Evolutionary conservation across 2,113 vertebrate genomes (phyloP).

Genomic region (Setophaga petechia): DNA sequence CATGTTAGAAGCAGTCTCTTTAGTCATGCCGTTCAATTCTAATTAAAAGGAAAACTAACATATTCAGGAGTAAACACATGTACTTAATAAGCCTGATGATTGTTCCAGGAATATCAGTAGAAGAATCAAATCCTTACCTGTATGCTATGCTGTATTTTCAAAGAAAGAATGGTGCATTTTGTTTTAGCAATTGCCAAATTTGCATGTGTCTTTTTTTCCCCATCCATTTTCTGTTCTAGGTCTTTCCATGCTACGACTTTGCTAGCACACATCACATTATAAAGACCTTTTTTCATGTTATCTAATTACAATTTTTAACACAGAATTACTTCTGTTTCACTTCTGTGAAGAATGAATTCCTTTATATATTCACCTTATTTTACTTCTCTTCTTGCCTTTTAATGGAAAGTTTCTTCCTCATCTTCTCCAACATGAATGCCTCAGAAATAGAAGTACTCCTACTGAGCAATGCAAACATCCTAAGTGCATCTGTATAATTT

Average conservation of each 20-base stretch:
- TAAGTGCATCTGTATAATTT: neutral
- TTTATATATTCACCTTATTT: rapidly evolving
- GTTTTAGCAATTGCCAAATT: neutral
- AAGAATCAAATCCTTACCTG: neutral
- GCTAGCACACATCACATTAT: neutral
- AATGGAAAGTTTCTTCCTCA: neutral
- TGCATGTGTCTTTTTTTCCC: neutral
- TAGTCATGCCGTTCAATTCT: neutral
- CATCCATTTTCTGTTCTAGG: neutral
- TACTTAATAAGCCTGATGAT: neutral
- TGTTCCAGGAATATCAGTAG: neutral
- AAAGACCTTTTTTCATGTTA: neutral
- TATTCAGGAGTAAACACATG: neutral
- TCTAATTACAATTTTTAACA: neutral
- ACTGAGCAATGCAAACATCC: neutral
- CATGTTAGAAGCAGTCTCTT: neutral
- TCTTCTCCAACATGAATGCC: neutral
- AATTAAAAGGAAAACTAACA: neutral
- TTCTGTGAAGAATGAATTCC: neutral
- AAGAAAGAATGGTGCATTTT: neutral
- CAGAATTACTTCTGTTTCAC: neutral
- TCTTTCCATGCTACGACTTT: neutral
- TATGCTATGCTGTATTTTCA: neutral
- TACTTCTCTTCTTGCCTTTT: neutral
- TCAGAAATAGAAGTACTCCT: neutral